Conservation (phyloP, 2,113 vertebrate genomes). For the Istiophorus platypterus region DNA sequence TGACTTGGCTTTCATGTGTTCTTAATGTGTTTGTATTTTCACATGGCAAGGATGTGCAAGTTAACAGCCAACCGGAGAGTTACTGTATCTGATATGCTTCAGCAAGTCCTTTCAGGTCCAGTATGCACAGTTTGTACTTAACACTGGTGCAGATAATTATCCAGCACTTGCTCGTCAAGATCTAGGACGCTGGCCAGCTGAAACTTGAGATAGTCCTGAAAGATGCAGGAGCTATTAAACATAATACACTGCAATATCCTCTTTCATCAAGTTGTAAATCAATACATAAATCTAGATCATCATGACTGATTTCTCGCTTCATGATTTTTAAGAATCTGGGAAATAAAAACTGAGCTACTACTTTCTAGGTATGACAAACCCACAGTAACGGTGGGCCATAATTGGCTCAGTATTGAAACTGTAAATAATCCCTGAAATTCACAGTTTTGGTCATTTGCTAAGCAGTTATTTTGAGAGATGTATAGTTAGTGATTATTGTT, state of each 20-base stretch:
- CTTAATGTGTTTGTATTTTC: slow-evolving; percentile 15
- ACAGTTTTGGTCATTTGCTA: neutral
- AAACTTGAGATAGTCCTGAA: slow-evolving; percentile 80
- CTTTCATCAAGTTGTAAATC: slow-evolving; percentile 72
- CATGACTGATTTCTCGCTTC: slow-evolving; percentile 5
- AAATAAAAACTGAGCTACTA: neutral
- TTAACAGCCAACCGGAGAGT: slow-evolving; percentile 32
- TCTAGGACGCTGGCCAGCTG: slow-evolving; percentile 80
- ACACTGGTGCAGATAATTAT: slow-evolving; percentile 82
- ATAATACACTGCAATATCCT: slow-evolving; percentile 73
- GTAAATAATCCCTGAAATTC: neutral
- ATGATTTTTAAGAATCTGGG: slow-evolving; percentile 15
- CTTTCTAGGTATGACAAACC: neutral
- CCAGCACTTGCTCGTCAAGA: slow-evolving; percentile 65
- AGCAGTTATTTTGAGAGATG: neutral
- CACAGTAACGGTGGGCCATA: neutral
- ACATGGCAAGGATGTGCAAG: neutral
- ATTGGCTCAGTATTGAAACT: neutral
- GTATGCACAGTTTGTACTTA: slow-evolving; percentile 85
- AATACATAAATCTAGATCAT: slow-evolving; percentile 56
- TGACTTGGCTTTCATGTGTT: neutral
- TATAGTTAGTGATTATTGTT: neutral
- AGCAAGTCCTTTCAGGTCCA: slow-evolving; percentile 70
- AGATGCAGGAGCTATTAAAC: slow-evolving; percentile 86
- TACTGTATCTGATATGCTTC: slow-evolving; percentile 70